These are phyloP conservation scores for Hyperoplus immaculatus DNA, from an alignment of 2,797 vertebrate species.

Conservation along the genomic window DNA sequence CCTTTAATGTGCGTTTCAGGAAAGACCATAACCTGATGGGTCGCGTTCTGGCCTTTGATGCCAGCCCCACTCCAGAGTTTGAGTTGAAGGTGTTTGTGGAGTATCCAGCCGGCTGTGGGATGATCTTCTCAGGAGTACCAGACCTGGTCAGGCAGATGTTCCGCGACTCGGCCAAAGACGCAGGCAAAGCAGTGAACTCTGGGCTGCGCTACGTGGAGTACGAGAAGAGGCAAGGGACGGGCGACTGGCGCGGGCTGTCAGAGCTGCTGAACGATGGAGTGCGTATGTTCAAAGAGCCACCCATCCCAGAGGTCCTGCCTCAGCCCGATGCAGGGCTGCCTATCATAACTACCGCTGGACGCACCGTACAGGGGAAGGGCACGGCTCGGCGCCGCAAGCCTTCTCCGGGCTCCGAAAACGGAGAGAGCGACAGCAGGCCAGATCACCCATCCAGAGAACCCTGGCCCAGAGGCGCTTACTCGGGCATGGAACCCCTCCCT, in stretches of 20 bases:
- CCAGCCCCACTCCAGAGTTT: conserved; percentile 85
- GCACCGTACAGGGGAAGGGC: conserved; percentile 71
- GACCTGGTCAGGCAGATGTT: conserved; percentile 92
- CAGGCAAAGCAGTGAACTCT: conserved; percentile 89
- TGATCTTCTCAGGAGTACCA: conserved; percentile 88
- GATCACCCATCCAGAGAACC: conserved; percentile 85
- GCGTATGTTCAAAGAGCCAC: conserved; percentile 89
- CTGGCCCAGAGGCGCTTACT: conserved; percentile 84
- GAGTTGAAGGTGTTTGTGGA: conserved; percentile 92
- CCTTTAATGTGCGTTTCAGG: conserved; percentile 93
- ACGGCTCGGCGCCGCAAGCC: conserved; percentile 81
- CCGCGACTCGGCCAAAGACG: conserved; percentile 90
- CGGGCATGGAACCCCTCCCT: conserved; percentile 80
- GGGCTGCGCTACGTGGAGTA: conserved; percentile 94
- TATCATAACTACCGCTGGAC: conserved; percentile 76
- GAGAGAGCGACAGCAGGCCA: conserved; percentile 83
- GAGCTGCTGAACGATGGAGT: conserved; percentile 91
- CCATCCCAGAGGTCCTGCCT: conserved; percentile 87
- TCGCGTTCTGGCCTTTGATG: conserved; percentile 89
- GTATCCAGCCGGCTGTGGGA: conserved; percentile 90
- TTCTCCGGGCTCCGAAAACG: conserved; percentile 83
- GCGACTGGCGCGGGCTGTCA: conserved; percentile 90
- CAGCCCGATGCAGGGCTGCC: conserved; percentile 85
- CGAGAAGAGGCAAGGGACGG: conserved; percentile 88
- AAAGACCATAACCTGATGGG: conserved; percentile 91